Base-by-base conservation (phyloP, 2,113 vertebrate species). In the Myxocyprinus asiaticus region DNA sequence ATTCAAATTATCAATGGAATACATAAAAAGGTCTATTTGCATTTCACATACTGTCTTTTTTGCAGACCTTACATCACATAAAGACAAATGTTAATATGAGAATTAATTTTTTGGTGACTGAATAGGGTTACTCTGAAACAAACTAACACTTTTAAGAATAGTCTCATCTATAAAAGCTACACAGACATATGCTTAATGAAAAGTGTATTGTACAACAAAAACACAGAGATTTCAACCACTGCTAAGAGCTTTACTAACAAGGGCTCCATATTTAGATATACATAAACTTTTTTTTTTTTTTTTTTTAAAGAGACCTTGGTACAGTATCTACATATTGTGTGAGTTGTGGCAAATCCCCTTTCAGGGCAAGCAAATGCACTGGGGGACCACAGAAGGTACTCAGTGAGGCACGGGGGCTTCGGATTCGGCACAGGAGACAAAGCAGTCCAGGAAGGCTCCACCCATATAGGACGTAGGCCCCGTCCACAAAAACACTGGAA, bases 201-300 rank as follows among this genome's bases (percentile, higher is more conserved):
- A 81, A 89, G 85, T 65, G 79, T 86, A 70, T 88, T 91, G 87
- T 91, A 91, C 91, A 92, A 88, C 86, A 91, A 87, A 86, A 83
- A 80, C 78, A 89, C 68, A 74, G 66, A 84, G 62, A 86, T 79
- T 84, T 78, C 33, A 82, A 85, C 81, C 73, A 86, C 80, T 79
- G 83, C 56, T 78, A 84, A 81, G 84, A 87, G 68, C 84, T 81
- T 67, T 42, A 82, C 65, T 43, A 56, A 77, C 22, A 8, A 80
- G 67, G 53, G 85, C 68, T 67, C 67, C 65, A 22, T 33, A 81
- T 15, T 43, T 78, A 76, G 59, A 78, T 56, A 78, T 77, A 81
- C 9, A 43, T 62, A 12, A 79, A 83, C 70, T 79, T 72, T 79
- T 77, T 61, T 81, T 81, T 84, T 33, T 33, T 33, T 33, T 33